Evolutionary conservation across 2,888 invertebrate genomes (phyloP), one percentile per base, ranked within the genome.

Genomic region (Podabrus alpinus): DNA sequence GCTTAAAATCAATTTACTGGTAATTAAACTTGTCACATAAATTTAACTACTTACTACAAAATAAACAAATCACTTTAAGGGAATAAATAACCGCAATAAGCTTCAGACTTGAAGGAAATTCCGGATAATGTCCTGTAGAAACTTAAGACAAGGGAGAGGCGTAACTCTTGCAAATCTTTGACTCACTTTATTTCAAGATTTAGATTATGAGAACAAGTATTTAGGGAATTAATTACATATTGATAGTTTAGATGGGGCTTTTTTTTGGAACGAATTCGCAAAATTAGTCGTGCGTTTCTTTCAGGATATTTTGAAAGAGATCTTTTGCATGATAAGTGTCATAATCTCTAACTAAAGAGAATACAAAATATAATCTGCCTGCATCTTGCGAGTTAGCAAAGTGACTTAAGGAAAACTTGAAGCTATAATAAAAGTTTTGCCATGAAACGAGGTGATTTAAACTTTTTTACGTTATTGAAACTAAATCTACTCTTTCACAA

Each of bases 121-220:
- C 81, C 74, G 80, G 79, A 79, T 83, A 84, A 84, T 83, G 83
- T 84, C 82, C 83, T 83, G 80, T 80, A 80, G 82, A 81, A 83
- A 84, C 82, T 83, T 82, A 82, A 77, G 83, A 85, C 85, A 85
- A 80, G 84, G 81, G 83, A 85, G 84, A 84, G 86, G 86, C 85
- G 86, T 84, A 79, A 74, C 84, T 79, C 74, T 81, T 79, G 84
- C 83, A 82, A 84, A 84, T 85, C 85, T 84, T 83, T 83, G 82
- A 19, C 62, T 64, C 62, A n/a, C 21, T 16, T 15, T n/a, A 21
- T 19, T 64, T 17, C 13, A 19, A 64, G 62, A 45, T 45, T 45
- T n/a, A n/a, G 45, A 45, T 45, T 45, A 45, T n/a, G n/a, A n/a
- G n/a, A 45, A 45, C 45, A 45, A 45, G 45, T 45, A 45, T 45